A percentile compares a stretch with the other conserved stretches of the same genome.
Conservation (phyloP, 2,888 invertebrate species). For the Lasiommata megera region DNA sequence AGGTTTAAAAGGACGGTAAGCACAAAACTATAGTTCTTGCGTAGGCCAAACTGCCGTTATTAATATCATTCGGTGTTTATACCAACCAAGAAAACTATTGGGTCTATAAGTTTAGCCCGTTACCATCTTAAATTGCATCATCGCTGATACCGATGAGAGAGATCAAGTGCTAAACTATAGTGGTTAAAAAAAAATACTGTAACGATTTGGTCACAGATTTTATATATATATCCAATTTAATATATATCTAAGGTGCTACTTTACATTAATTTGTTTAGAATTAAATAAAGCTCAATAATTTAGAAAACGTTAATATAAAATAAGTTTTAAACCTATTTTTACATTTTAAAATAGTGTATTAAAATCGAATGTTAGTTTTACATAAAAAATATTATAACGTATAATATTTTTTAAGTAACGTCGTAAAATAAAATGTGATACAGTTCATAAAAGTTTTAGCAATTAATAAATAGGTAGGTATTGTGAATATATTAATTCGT, state of each 20-base stretch:
- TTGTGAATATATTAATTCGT: constrained; percentile 4
- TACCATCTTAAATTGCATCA: too few relatives aligned
- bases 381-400: not conserved
- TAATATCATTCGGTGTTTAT: too few relatives aligned
- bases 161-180: too few relatives aligned
- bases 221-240: too few relatives aligned
- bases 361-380: constrained; percentile 6
- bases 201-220: too few relatives aligned
- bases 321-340: constrained; percentile 22
- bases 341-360: constrained; percentile 22
- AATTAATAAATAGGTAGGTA: constrained; percentile 10
- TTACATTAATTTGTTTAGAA: not conserved
- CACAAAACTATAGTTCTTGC: too few relatives aligned
- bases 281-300: not conserved
- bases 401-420: not conserved
- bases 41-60: too few relatives aligned
- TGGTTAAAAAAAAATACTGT: too few relatives aligned
- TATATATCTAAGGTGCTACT: not conserved
- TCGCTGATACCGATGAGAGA: too few relatives aligned
- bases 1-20: too few relatives aligned
- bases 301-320: not conserved
- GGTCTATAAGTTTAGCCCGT: too few relatives aligned
- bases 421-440: constrained; percentile 26
- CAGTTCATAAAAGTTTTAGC: constrained; percentile 20
- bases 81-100: too few relatives aligned